These are phyloP conservation scores for Heliothis peltigera DNA, from an alignment of 2,888 invertebrate genomes.

Conservation along the genomic window DNA sequence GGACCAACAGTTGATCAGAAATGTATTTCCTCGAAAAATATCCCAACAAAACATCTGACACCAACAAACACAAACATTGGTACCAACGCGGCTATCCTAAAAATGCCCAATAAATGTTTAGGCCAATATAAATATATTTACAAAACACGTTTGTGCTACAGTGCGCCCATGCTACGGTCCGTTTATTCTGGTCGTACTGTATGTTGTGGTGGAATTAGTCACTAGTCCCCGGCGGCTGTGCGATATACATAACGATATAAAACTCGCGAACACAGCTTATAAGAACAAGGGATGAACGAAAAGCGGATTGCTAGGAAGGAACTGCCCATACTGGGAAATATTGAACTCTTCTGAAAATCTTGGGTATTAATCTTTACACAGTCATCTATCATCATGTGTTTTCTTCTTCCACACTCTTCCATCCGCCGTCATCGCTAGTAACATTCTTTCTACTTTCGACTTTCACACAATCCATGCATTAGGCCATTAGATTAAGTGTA, in stretches of 20 bases:
- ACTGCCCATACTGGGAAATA: too few relatives aligned
- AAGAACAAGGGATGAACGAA: constrained; percentile 12
- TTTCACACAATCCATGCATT: too few relatives aligned
- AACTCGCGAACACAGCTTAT: constrained; percentile 31
- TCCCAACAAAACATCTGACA: neutral
- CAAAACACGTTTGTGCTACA: constrained; percentile 31
- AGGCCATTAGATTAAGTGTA: too few relatives aligned
- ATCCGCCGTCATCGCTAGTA: too few relatives aligned
- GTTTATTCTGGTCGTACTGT: constrained; percentile 59
- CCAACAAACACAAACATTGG: constrained; percentile 18
- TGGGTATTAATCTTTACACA: too few relatives aligned
- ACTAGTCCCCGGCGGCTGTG: constrained; percentile 64
- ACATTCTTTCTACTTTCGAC: too few relatives aligned
- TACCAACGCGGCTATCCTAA: constrained; percentile 14
- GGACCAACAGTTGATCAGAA: too few relatives aligned
- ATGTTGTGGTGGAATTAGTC: constrained; percentile 73
- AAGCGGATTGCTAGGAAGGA: neutral
- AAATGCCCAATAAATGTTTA: constrained; percentile 47
- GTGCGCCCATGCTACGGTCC: constrained; percentile 50
- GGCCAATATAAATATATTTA: constrained; percentile 52
- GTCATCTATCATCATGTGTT: too few relatives aligned
- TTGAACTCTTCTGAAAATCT: too few relatives aligned
- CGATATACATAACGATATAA: constrained; percentile 65
- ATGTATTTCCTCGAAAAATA: too few relatives aligned
- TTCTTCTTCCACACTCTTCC: too few relatives aligned